phyloP scores from a whole-genome alignment of 2,888 invertebrate species.

The Branchinecta sandiegonensis region DNA sequence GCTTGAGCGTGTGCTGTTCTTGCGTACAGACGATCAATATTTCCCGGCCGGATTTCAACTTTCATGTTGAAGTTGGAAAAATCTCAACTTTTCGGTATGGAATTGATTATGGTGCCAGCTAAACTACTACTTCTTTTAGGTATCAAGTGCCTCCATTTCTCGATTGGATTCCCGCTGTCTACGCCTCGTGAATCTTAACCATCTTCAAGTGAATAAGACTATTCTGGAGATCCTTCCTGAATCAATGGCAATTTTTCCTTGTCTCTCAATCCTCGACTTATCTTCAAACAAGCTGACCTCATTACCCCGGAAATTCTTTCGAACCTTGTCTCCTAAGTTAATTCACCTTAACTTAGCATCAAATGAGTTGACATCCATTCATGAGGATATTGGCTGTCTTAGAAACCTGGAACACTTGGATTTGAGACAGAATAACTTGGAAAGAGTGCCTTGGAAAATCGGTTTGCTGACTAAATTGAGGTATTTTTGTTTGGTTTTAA shows the following conservation, averaged over 20 bases:
- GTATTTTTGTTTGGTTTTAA: neutral
- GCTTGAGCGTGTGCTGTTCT: no score
- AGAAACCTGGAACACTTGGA: neutral
- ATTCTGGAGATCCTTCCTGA: neutral
- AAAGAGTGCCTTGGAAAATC: neutral
- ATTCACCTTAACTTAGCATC: neutral
- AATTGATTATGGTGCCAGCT: no score
- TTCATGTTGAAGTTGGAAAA: no score
- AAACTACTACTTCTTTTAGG: no score
- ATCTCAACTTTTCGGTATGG: no score
- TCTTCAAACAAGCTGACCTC: neutral
- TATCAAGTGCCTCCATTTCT: neutral
- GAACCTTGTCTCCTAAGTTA: constrained; percentile 8
- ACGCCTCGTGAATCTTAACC: constrained; percentile 11
- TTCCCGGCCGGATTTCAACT: no score
- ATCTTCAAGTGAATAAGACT: neutral
- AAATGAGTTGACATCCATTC: constrained; percentile 6
- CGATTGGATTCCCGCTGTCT: constrained; percentile 8
- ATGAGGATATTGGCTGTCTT: neutral
- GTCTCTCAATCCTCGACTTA: neutral
- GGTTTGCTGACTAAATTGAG: constrained; percentile 1
- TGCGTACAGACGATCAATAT: no score
- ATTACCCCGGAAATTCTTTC: neutral
- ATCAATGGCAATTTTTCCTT: neutral
- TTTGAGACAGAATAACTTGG: neutral